A percentile compares a stretch with the other conserved stretches of the same genome.
phyloP scores from a whole-genome alignment of 2,888 invertebrate genomes.

The Drosophila picticornis region DNA sequence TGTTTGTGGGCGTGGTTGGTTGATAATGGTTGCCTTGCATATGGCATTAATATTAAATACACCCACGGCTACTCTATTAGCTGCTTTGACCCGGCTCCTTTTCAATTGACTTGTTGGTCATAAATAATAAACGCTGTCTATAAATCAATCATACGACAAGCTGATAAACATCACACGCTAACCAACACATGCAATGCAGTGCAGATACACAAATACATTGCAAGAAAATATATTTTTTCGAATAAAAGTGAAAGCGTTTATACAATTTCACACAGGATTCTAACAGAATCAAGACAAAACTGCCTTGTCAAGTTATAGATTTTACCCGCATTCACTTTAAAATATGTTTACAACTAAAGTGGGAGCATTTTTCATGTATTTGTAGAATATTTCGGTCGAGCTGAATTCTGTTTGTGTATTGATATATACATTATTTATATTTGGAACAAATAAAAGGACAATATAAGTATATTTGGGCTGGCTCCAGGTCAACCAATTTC shows the following conservation, averaged over 20 bases:
- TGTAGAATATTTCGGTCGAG: not conserved
- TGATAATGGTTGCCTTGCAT: conserved; percentile 1
- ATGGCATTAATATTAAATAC: conserved; percentile 49
- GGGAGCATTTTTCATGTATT: not conserved
- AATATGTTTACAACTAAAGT: not conserved
- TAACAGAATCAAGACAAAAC: not conserved
- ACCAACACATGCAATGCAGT: conserved; percentile 16
- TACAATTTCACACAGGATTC: not conserved
- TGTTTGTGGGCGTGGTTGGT: not conserved
- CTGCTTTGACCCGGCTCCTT: conserved; percentile 22
- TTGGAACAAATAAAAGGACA: not conserved
- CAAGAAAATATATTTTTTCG: not conserved
- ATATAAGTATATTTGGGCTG: not conserved
- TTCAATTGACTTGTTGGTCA: conserved; percentile 60
- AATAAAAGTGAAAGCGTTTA: not conserved
- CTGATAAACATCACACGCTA: conserved; percentile 66
- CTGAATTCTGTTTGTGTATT: not conserved
- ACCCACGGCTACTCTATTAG: conserved; percentile 7
- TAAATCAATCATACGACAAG: conserved; percentile 79
- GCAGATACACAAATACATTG: conserved; percentile 20
- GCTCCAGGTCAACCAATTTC: not conserved
- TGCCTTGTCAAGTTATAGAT: not conserved
- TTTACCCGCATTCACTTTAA: not conserved
- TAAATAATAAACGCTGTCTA: conserved; percentile 59
- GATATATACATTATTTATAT: not conserved